These are phyloP conservation scores for Ricordea florida DNA, from an alignment of 92 coral and sea anemone species.

Conservation along the genomic window DNA sequence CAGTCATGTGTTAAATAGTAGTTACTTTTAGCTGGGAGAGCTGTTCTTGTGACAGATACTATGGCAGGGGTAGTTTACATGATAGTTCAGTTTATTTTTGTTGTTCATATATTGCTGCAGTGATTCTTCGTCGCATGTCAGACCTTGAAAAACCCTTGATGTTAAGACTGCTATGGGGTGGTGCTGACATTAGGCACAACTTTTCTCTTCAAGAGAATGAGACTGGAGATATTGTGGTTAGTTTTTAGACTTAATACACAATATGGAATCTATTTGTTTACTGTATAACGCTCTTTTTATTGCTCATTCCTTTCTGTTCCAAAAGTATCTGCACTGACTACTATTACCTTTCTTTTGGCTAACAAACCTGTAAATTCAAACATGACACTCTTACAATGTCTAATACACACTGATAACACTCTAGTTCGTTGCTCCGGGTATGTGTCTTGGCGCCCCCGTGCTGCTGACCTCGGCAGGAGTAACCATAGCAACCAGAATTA, in stretches of 20 bases:
- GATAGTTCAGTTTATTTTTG: background rate
- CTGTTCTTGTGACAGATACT: background rate
- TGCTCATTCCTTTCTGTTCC: too few relatives aligned
- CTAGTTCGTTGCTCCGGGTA: too few relatives aligned
- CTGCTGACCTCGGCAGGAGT: too few relatives aligned
- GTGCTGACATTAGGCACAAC: constrained; percentile 88
- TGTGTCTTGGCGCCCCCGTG: too few relatives aligned
- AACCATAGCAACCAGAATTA: too few relatives aligned
- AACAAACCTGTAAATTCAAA: too few relatives aligned
- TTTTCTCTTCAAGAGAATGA: constrained; percentile 98
- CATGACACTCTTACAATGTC: too few relatives aligned
- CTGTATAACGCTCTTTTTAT: too few relatives aligned
- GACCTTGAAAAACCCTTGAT: constrained; percentile 88
- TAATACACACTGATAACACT: too few relatives aligned
- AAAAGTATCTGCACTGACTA: too few relatives aligned
- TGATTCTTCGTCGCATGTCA: constrained; percentile 91
- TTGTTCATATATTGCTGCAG: constrained; percentile 44
- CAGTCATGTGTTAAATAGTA: background rate
- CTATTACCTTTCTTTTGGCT: too few relatives aligned
- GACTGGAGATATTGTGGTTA: constrained; percentile 98
- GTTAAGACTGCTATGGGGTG: constrained; percentile 95
- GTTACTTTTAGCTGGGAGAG: background rate
- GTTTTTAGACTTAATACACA: background rate
- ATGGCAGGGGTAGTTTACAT: background rate
- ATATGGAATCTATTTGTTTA: background rate